Conservation (phyloP, 2,797 vertebrate genomes). For the Eulemur albifrons region DNA sequence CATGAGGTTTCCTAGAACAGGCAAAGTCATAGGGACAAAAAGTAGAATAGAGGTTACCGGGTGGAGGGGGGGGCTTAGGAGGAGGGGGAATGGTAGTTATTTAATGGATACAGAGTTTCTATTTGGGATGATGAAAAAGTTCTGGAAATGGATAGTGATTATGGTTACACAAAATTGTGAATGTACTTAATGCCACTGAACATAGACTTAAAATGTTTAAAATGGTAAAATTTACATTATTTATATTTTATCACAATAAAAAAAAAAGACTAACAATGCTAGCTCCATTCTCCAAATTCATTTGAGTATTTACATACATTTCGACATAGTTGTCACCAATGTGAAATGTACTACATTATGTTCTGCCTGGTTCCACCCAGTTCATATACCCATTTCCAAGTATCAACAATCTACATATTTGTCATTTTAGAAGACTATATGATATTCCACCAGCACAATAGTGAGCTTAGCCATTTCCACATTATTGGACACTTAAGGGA, state of each 20-base stretch:
- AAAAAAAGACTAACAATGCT: not conserved
- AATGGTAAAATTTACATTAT: not conserved
- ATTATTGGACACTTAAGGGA: not conserved
- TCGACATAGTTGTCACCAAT: not conserved
- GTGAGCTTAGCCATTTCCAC: not conserved
- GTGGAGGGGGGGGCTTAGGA: not conserved
- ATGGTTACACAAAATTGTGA: not conserved
- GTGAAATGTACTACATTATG: not conserved
- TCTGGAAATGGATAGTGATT: not conserved
- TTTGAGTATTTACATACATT: not conserved
- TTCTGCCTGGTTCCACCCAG: not conserved
- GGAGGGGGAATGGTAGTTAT: not conserved
- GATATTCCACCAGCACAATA: not conserved
- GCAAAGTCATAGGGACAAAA: not conserved
- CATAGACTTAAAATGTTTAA: not conserved
- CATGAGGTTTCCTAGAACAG: not conserved
- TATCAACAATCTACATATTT: not conserved
- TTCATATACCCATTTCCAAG: conserved; percentile 1
- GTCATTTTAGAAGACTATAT: not conserved
- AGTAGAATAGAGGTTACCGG: not conserved
- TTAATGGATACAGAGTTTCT: not conserved
- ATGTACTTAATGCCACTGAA: not conserved
- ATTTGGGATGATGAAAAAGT: not conserved
- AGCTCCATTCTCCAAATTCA: not conserved
- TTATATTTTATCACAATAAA: not conserved